Percentiles rank a stretch among this genome's conserved stretches.
These are phyloP conservation scores for Lysandra bellargus DNA, from an alignment of 2,888 invertebrate species.

Conservation along the genomic window DNA sequence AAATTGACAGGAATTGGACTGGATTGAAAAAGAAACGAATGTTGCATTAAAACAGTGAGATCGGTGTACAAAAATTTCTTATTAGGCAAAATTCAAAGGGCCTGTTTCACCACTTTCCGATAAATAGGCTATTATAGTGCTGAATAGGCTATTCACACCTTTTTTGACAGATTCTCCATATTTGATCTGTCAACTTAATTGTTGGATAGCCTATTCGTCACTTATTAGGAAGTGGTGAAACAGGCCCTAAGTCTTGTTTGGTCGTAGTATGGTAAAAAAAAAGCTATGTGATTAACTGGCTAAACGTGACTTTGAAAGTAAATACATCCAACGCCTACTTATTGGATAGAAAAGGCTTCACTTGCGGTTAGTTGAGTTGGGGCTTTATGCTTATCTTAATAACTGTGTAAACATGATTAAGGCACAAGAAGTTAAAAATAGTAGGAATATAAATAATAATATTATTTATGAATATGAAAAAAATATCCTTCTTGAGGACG, in stretches of 20 bases:
- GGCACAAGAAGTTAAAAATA: neutral
- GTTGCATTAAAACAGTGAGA: too few relatives aligned
- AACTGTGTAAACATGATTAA: neutral
- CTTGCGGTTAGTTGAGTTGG: neutral
- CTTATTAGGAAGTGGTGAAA: too few relatives aligned
- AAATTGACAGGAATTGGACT: too few relatives aligned
- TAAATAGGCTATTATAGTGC: too few relatives aligned
- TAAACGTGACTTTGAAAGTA: neutral
- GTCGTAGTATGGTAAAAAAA: neutral
- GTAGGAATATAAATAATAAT: neutral
- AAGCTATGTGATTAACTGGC: neutral
- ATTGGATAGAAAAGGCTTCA: conserved; percentile 10
- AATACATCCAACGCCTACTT: conserved; percentile 9
- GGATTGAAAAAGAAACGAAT: too few relatives aligned
- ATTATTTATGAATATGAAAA: neutral
- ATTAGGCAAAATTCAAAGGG: neutral
- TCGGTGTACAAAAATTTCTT: too few relatives aligned
- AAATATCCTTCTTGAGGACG: neutral
- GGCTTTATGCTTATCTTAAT: conserved; percentile 9
- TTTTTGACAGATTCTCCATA: too few relatives aligned
- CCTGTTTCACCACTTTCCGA: too few relatives aligned
- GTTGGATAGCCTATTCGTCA: too few relatives aligned
- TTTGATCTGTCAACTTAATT: too few relatives aligned
- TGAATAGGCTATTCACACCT: too few relatives aligned
- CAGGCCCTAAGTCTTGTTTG: too few relatives aligned